phyloP scores from a whole-genome alignment of 2,888 invertebrate species.

The Exocentrus adspersus region DNA sequence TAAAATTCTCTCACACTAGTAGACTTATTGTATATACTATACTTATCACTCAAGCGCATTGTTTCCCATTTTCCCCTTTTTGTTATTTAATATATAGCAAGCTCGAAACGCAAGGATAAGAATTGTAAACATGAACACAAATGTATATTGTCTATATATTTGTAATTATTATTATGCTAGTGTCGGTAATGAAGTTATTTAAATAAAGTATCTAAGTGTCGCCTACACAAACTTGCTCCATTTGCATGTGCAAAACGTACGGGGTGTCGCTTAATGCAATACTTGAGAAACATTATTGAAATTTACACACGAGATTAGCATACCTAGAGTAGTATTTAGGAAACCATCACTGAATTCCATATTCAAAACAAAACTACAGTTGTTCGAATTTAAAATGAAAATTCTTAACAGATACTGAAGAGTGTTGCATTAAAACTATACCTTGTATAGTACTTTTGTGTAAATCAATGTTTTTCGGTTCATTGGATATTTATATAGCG shows the following conservation, averaged over 20 bases:
- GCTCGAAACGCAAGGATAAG: conserved; percentile 47
- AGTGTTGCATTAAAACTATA: too few species aligned
- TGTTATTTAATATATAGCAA: conserved; percentile 60
- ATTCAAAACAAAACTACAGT: too few species aligned
- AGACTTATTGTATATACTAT: conserved; percentile 50
- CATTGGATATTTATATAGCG: conserved; percentile 53
- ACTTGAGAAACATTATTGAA: too few species aligned
- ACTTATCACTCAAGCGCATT: conserved; percentile 52
- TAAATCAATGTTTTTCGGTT: conserved; percentile 59
- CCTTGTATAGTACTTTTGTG: conserved; percentile 58
- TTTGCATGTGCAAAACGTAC: conserved; percentile 54
- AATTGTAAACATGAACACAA: conserved; percentile 50
- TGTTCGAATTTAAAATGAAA: too few species aligned
- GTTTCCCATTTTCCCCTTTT: conserved; percentile 52
- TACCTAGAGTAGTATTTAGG: too few species aligned
- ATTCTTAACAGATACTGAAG: too few species aligned
- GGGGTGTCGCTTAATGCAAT: too few species aligned
- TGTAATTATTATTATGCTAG: conserved; percentile 58
- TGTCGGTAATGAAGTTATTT: conserved; percentile 50
- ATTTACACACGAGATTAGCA: too few species aligned
- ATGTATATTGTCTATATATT: conserved; percentile 60
- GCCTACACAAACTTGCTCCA: conserved; percentile 59
- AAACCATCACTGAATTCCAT: too few species aligned
- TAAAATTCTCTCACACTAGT: conserved; percentile 38
- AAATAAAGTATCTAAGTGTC: conserved; percentile 57